These are phyloP conservation scores for Anaspis maculata DNA, from an alignment of 2,888 invertebrate genomes.

Conservation along the genomic window DNA sequence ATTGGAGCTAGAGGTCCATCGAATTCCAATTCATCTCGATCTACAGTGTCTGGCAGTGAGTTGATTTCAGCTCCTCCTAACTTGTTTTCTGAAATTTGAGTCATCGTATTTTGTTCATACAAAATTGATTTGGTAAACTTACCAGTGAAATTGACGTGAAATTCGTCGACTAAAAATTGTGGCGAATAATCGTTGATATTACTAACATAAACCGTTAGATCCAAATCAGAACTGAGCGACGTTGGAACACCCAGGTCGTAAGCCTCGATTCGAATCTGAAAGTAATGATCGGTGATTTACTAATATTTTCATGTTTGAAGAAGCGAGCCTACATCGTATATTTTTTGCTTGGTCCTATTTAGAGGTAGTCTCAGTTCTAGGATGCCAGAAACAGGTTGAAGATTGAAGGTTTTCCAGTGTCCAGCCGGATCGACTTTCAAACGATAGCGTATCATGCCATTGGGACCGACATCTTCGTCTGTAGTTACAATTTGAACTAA, in stretches of 20 bases:
- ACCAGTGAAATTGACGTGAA: conserved; percentile 66
- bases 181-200: conserved; percentile 87
- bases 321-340: conserved; percentile 65
- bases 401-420: conserved; percentile 72
- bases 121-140: too few relatives aligned
- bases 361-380: conserved; percentile 63
- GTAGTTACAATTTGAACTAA: conserved; percentile 74
- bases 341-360: conserved; percentile 76
- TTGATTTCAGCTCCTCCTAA: conserved; percentile 56
- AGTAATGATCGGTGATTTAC: conserved; percentile 9
- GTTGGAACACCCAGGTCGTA: conserved; percentile 84
- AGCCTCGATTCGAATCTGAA: conserved; percentile 79
- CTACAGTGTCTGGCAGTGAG: conserved; percentile 71
- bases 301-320: conserved; percentile 1
- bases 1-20: conserved; percentile 68
- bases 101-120: too few relatives aligned
- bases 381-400: conserved; percentile 71
- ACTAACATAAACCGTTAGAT: conserved; percentile 77
- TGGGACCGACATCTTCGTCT: conserved; percentile 83
- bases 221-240: conserved; percentile 77
- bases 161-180: conserved; percentile 67
- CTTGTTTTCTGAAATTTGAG: too few relatives aligned
- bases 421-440: conserved; percentile 72
- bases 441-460: conserved; percentile 82
- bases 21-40: conserved; percentile 77